These are phyloP conservation scores for Echinarachnius parma DNA, from an alignment of 53 echinoderm and acorn worm genomes.

Conservation along the genomic window DNA sequence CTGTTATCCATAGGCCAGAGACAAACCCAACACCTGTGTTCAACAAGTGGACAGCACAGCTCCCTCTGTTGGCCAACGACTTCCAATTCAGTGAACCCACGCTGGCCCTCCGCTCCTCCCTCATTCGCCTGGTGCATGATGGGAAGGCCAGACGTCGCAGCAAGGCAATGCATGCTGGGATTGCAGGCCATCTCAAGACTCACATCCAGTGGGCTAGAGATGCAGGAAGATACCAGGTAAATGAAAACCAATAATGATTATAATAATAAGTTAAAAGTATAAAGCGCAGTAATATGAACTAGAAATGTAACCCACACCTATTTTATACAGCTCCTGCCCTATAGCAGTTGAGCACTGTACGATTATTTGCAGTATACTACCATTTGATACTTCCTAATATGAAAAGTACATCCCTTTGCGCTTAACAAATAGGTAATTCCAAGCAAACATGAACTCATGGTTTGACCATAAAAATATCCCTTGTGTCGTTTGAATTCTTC, in stretches of 20 bases:
- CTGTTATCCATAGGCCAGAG: not conserved
- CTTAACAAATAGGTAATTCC: not conserved
- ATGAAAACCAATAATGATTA: too few relatives aligned
- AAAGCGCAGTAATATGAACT: too few relatives aligned
- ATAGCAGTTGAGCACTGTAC: too few relatives aligned
- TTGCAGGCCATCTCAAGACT: constrained; percentile 58
- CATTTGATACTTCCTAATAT: too few relatives aligned
- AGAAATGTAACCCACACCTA: too few relatives aligned
- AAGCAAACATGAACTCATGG: too few relatives aligned
- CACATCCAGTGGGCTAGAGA: constrained; percentile 75
- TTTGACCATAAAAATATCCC: too few relatives aligned
- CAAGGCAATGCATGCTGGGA: constrained; percentile 44
- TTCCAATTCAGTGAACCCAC: constrained; percentile 90
- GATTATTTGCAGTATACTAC: too few relatives aligned
- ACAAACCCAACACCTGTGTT: constrained; percentile 28
- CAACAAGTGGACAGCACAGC: constrained; percentile 56
- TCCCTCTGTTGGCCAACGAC: constrained; percentile 63
- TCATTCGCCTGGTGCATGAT: constrained; percentile 56
- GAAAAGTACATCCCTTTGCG: not conserved
- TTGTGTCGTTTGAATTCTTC: too few relatives aligned
- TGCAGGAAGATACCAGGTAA: constrained; percentile 86
- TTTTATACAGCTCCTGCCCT: too few relatives aligned
- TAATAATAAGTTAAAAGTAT: too few relatives aligned
- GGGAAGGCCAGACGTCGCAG: constrained; percentile 15
- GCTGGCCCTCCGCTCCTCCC: constrained; percentile 59